These are phyloP conservation scores for Zoanthus solanderi DNA, from an alignment of 92 coral and sea anemone species.

Conservation along the genomic window DNA sequence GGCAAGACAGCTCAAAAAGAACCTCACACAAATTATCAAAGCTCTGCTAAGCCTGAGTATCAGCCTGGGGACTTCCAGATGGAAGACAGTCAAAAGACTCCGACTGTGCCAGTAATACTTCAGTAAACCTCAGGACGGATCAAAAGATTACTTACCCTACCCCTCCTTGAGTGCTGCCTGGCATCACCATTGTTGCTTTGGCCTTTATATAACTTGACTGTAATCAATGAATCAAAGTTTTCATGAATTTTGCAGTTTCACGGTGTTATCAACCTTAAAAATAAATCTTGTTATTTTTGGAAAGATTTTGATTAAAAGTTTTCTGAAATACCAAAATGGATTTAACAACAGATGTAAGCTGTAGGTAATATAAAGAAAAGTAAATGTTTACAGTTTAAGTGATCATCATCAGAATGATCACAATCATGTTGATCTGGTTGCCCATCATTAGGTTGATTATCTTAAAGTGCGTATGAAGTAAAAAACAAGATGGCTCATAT, in stretches of 20 bases:
- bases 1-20: no score
- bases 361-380: no score
- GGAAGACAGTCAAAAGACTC: not conserved
- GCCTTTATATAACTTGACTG: constrained; percentile 95
- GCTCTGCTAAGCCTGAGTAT: no score
- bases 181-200: constrained; percentile 95
- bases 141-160: constrained; percentile 4
- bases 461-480: not conserved
- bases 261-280: not conserved
- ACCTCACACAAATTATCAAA: no score
- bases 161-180: constrained; percentile 83
- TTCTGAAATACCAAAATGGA: not conserved
- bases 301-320: no score
- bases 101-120: no score
- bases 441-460: not conserved
- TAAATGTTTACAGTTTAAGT: not conserved
- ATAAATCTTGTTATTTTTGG: not conserved
- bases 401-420: not conserved
- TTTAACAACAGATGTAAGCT: not conserved
- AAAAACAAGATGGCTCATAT: no score
- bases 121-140: not conserved
- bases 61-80: no score
- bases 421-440: not conserved
- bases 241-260: not conserved
- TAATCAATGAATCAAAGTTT: not conserved